Evolutionary conservation across 2,888 invertebrate species (phyloP), one percentile per base, ranked within the genome.

Genomic region (Amblyjoppa fuscipennis): DNA sequence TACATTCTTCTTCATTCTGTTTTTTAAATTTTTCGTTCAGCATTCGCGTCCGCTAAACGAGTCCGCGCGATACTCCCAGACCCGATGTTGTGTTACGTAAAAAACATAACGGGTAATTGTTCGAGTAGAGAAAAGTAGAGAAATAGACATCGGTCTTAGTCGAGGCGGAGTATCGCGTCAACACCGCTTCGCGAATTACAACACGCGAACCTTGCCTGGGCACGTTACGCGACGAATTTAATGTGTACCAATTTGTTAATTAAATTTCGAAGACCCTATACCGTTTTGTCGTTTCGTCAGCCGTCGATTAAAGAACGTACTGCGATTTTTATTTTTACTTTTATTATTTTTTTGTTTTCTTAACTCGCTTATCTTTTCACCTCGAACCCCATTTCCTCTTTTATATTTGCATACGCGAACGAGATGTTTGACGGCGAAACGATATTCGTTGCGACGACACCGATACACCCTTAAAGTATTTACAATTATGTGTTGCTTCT

Each of bases 381-480:
- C 49, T 49, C 68, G 38, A 45, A 41, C 79, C 56, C 51, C 61
- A 20, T 0, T 20, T 25, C 69, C 49, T 51, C 13, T 5, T 31
- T 28, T 61, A 76, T 51, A 45, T 45, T 45, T 59, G 74, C 64
- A 31, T 84, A 49, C 70, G 70, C 78, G 61, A 79, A 56, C 51
- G 61, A 38, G 38, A 53, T 45, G 69, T 75, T 75, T 28, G 56
- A 80, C 75, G 75, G 34, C 51, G 41, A 69, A 83, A 71, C 73
- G 73, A 76, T 56, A 81, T 77, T 81, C 75, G 79, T 83, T 64
- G 56, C 81, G 76, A 75, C 81, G 56, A 84, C 64, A 78, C 64
- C 76, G 76, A 61, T 64, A 74, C 64, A 74, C 13, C 59, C 59
- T 82, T 41, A 59, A 73, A 80, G 5, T 80, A 85, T 82, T 77